Conservation (phyloP, 1,140 invertebrate genomes). For the Steinernema khuongi region DNA sequence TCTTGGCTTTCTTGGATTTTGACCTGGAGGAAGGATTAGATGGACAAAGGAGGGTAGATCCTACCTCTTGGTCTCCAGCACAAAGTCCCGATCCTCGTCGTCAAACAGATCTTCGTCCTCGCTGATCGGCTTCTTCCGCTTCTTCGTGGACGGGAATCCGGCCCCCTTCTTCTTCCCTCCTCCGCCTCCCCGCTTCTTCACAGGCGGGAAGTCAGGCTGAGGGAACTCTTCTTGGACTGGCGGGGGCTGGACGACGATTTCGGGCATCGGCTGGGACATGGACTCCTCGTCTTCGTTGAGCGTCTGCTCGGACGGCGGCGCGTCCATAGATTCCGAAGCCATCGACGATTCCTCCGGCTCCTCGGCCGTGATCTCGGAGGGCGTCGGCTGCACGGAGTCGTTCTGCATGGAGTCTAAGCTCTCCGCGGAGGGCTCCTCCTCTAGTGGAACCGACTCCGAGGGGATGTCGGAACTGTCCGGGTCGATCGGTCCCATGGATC, state of each 20-base stretch:
- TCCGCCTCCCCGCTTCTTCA: slow-evolving; percentile 4
- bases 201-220: not conserved
- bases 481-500: not conserved
- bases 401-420: not conserved
- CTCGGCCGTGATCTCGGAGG: not conserved
- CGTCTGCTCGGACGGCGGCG: slow-evolving; percentile 11
- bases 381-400: not conserved
- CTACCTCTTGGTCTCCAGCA: slow-evolving; percentile 32
- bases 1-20: slow-evolving; percentile 25
- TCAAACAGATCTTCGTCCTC: slow-evolving; percentile 26
- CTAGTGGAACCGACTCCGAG: not conserved
- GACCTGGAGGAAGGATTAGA: slow-evolving; percentile 27
- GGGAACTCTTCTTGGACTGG: not conserved
- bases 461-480: not conserved
- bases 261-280: not conserved
- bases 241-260: not conserved
- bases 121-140: slow-evolving; percentile 30
- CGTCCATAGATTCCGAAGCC: slow-evolving; percentile 3
- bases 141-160: slow-evolving; percentile 8
- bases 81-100: slow-evolving; percentile 38
- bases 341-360: not conserved
- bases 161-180: slow-evolving; percentile 8
- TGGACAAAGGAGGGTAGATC: no score
- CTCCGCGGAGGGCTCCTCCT: not conserved
- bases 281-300: slow-evolving; percentile 9